Percentiles rank a stretch among this genome's conserved stretches.
These are phyloP conservation scores for Idaea biselata DNA, from an alignment of 2,888 invertebrate genomes.

Conservation along the genomic window DNA sequence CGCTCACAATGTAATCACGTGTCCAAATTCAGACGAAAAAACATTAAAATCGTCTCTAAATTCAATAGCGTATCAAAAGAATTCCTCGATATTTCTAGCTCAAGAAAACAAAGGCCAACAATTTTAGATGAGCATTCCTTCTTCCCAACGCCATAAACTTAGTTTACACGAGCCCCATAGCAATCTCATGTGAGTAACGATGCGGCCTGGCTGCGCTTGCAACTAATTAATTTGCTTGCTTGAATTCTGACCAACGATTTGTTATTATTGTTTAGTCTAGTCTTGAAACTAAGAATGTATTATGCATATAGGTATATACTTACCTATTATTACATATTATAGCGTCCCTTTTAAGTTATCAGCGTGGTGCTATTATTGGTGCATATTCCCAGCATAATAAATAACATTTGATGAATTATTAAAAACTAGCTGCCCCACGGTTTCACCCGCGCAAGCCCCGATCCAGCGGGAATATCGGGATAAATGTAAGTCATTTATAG, in stretches of 20 bases:
- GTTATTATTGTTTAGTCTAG: conserved; percentile 18
- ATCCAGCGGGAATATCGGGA: too few species aligned
- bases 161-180: conserved; percentile 44
- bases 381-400: too few species aligned
- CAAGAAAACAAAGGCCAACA: conserved; percentile 21
- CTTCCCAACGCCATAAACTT: conserved; percentile 38
- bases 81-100: conserved; percentile 8
- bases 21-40: not conserved
- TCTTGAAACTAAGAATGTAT: not conserved
- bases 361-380: too few species aligned
- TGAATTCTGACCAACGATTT: conserved; percentile 42
- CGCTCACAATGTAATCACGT: not conserved
- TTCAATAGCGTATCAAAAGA: not conserved
- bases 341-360: too few species aligned
- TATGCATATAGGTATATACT: too few species aligned
- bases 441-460: too few species aligned
- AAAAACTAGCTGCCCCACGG: too few species aligned
- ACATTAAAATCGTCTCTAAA: not conserved
- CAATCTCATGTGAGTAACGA: conserved; percentile 51
- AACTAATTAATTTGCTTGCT: conserved; percentile 52
- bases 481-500: too few species aligned
- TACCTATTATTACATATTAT: too few species aligned
- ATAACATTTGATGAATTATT: too few species aligned
- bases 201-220: conserved; percentile 41
- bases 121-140: conserved; percentile 25